phyloP scores from a whole-genome alignment of 2,888 invertebrate genomes.

The Electrophaes corylata region DNA sequence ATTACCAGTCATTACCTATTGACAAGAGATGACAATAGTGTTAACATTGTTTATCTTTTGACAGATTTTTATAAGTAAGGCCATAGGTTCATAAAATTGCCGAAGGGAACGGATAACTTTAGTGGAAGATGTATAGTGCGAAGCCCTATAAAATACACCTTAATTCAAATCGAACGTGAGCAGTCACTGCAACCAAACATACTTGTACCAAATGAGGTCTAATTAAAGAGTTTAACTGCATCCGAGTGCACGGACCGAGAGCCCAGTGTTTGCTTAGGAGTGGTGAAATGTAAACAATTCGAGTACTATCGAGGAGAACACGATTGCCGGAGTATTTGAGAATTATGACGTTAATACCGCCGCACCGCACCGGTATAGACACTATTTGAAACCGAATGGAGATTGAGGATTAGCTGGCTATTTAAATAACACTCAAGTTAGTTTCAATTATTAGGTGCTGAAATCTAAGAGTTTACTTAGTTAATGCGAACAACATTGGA shows the following conservation, averaged over 20 bases:
- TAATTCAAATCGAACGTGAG: constrained; percentile 18
- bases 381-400: constrained; percentile 9
- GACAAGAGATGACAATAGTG: too few species aligned
- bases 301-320: constrained; percentile 37
- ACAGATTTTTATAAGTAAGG: too few species aligned
- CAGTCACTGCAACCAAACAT: constrained; percentile 19
- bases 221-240: constrained; percentile 34
- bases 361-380: constrained; percentile 14
- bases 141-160: not conserved
- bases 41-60: too few species aligned
- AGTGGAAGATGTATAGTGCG: not conserved
- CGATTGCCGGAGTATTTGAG: constrained; percentile 16
- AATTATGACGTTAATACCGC: constrained; percentile 16
- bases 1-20: too few species aligned
- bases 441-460: not conserved
- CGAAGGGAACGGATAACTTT: too few species aligned
- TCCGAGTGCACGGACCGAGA: constrained; percentile 43
- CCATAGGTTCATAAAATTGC: too few species aligned
- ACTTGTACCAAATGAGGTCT: constrained; percentile 29
- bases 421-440: constrained; percentile 14
- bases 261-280: constrained; percentile 65
- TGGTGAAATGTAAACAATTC: constrained; percentile 61
- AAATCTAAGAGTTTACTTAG: not conserved
- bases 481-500: not conserved
- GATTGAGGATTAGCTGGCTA: constrained; percentile 7